Evolutionary conservation across 1,140 invertebrate species (phyloP).

Genomic region (Temnothorax longispinosus): DNA sequence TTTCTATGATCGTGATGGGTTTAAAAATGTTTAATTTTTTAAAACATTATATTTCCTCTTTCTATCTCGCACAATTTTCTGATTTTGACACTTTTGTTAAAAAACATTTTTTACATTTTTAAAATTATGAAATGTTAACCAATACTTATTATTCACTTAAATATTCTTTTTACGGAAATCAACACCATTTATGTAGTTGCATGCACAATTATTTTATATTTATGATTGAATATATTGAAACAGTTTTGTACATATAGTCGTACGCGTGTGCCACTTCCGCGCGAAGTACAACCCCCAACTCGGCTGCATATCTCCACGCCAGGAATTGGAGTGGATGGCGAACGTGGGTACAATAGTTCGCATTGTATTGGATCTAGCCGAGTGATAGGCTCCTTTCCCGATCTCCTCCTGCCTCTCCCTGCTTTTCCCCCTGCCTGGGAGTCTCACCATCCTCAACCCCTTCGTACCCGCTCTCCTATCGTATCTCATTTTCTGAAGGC

Average conservation of each 20-base stretch:
- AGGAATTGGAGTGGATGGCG: conserved; percentile 76
- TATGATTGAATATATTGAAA: too few relatives aligned
- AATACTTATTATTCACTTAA: too few relatives aligned
- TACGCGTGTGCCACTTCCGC: conserved; percentile 45
- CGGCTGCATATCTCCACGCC: conserved; percentile 72
- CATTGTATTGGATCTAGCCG: conserved; percentile 74
- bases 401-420: neutral
- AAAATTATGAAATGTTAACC: too few relatives aligned
- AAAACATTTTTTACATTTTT: too few relatives aligned
- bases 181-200: too few relatives aligned
- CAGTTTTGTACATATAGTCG: neutral
- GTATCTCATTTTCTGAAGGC: conserved; percentile 74
- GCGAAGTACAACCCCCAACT: conserved; percentile 58
- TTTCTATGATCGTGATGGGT: too few relatives aligned
- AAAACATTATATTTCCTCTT: too few relatives aligned
- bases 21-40: too few relatives aligned
- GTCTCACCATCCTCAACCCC: conserved; percentile 34
- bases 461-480: conserved; percentile 50
- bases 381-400: conserved; percentile 66
- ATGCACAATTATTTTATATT: too few relatives aligned
- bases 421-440: neutral
- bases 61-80: too few relatives aligned
- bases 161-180: too few relatives aligned
- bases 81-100: too few relatives aligned
- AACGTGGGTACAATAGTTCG: conserved; percentile 76